Base-by-base conservation (phyloP, 1,140 invertebrate species). In the Ips nitidus region DNA sequence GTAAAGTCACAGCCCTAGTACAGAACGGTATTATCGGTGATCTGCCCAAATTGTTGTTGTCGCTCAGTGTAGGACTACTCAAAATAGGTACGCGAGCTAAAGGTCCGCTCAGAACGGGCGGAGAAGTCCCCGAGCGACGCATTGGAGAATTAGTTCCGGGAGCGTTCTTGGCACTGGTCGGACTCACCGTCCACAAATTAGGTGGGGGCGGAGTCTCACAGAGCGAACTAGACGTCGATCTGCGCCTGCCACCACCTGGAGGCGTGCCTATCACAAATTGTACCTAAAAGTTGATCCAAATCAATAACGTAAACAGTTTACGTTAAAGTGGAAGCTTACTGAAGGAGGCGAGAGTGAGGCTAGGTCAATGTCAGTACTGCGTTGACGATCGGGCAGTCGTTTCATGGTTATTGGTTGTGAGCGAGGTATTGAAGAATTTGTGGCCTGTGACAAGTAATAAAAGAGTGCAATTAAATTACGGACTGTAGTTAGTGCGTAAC, bases 181-280 rank as follows among this genome's bases (percentile, higher is more conserved):
- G 88, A 58, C 89, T 92, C 41, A 93, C 89, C 74, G 91, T 90
- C 92, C 92, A 93, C 66, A 88, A 87, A 71, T 86, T 90, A 41
- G 91, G 90, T 0, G 89, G 87, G 52, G 92, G 93, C 64, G 92
- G 91, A 64, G 89, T 90, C 76, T 91, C 89, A 56, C 88, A 85
- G 50, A 85, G 76, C 69, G 85, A 86, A 73, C 89, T 87, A 65
- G 87, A 85, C 0, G 88, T 88, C 39, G 88, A 85, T 61, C 88
- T 86, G 71, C 89, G 85, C 74, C 88, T 86, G 41, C 83, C 84
- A 74, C 87, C 86, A 47, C 86, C 86, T 4, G 94, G 94, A 42
- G 94, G 93, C 52, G 94, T 94, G n/a, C 93, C 93, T 81, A 96
- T 92, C 53, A 89, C 89, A 82, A 95, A 96, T 77, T 95, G 93